phyloP scores from a whole-genome alignment of 2,888 invertebrate species.

The Pycnomerus fuliginosus region DNA sequence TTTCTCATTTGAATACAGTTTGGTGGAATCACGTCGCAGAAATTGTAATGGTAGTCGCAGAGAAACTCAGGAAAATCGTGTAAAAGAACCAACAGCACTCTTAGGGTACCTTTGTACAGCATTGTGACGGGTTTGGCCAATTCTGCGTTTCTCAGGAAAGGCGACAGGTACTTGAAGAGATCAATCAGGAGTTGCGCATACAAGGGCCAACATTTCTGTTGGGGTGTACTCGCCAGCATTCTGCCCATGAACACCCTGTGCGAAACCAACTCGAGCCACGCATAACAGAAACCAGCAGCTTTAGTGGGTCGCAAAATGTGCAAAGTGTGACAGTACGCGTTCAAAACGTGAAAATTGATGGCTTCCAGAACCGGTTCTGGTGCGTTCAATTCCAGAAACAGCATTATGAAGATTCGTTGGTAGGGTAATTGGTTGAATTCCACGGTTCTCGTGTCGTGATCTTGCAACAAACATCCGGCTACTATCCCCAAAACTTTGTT shows the following conservation, averaged over 20 bases:
- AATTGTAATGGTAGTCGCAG: slow-evolving; percentile 98
- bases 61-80: slow-evolving; percentile 99
- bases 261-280: slow-evolving; percentile 97
- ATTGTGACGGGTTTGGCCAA: slow-evolving; percentile 90
- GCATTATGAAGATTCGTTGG: slow-evolving; percentile 93
- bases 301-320: slow-evolving; percentile 90
- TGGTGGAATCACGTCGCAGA: slow-evolving; percentile 98
- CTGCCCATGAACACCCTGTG: slow-evolving; percentile 95
- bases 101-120: slow-evolving; percentile 93
- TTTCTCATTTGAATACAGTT: slow-evolving; percentile 99
- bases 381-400: slow-evolving; percentile 94
- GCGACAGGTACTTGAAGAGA: slow-evolving; percentile 94
- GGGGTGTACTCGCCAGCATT: slow-evolving; percentile 86
- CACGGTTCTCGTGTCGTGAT: slow-evolving; percentile 86
- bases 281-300: slow-evolving; percentile 95
- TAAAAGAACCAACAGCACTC: slow-evolving; percentile 90
- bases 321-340: slow-evolving; percentile 94
- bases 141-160: slow-evolving; percentile 96
- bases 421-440: slow-evolving; percentile 98
- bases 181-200: slow-evolving; percentile 95
- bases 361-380: slow-evolving; percentile 92
- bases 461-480: slow-evolving; percentile 91
- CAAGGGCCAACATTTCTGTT: slow-evolving; percentile 96
- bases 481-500: slow-evolving; percentile 90
- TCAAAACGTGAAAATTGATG: slow-evolving; percentile 91